A percentile compares a stretch with the other conserved stretches of the same genome.
Evolutionary conservation across 2,113 vertebrate genomes (phyloP).

Genomic region (Casuarius casuarius): DNA sequence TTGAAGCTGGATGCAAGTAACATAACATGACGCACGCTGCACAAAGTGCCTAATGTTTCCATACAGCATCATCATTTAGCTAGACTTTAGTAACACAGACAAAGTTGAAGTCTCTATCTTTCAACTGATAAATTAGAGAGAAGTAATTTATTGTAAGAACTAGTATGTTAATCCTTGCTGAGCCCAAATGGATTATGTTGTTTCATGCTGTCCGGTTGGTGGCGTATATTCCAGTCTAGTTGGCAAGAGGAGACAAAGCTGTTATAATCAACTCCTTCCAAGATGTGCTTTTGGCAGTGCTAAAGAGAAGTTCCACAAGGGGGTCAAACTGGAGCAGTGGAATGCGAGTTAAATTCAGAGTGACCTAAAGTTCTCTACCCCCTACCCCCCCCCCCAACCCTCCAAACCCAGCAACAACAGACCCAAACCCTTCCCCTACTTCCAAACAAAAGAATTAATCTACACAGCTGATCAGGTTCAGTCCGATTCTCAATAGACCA

Average conservation of each 20-base stretch:
- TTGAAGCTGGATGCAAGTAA: not conserved
- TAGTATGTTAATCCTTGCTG: not conserved
- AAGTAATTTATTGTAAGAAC: not conserved
- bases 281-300: not conserved
- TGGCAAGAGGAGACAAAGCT: not conserved
- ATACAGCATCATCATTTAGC: not conserved
- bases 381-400: accelerated
- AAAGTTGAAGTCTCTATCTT: not conserved
- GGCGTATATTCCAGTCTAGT: not conserved
- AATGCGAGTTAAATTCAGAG: not conserved
- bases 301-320: not conserved
- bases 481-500: not conserved
- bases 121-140: not conserved
- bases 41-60: not conserved
- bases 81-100: not conserved
- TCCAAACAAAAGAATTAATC: not conserved
- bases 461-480: not conserved
- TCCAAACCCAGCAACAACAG: accelerated
- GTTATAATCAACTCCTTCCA: not conserved
- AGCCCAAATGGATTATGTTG: not conserved
- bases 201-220: not conserved
- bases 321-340: not conserved
- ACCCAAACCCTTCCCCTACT: not conserved
- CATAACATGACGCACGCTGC: not conserved
- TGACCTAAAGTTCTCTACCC: not conserved